Evolutionary conservation across 2,888 invertebrate species (phyloP).

Genomic region (Pyrocoelia pectoralis): DNA sequence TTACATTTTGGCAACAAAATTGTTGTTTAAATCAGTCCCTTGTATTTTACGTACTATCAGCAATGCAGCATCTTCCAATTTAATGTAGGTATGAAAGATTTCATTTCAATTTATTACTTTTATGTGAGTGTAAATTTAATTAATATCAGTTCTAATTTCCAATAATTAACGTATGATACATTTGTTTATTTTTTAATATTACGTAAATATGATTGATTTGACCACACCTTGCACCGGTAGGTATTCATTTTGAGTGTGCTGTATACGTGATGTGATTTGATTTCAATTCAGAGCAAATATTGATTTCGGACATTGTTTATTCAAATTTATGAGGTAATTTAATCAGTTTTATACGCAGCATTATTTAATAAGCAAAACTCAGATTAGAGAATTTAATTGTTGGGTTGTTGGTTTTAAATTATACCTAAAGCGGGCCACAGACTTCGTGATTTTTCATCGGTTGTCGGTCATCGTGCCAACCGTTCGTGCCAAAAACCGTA

Average conservation of each 20-base stretch:
- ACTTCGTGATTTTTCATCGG: no score
- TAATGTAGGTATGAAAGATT: no score
- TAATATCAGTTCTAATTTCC: no score
- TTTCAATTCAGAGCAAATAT: neutral
- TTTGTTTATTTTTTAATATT: neutral
- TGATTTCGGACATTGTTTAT: neutral
- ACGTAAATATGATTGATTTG: neutral
- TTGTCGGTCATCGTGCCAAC: no score
- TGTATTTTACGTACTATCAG: no score
- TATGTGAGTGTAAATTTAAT: neutral
- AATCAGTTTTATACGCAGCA: neutral
- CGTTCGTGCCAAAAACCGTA: no score
- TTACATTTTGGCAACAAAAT: no score
- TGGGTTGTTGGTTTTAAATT: no score
- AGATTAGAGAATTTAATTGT: neutral
- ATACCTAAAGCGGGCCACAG: no score
- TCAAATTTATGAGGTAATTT: constrained; percentile 5
- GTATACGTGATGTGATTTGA: neutral
- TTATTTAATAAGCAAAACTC: neutral
- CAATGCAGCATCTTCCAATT: no score
- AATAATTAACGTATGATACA: no score
- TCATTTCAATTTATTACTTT: neutral
- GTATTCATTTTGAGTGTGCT: neutral
- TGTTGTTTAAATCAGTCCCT: no score
- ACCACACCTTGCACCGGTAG: neutral